Evolutionary conservation across 2,888 invertebrate species (phyloP).

Genomic region (Plebejus melissa): DNA sequence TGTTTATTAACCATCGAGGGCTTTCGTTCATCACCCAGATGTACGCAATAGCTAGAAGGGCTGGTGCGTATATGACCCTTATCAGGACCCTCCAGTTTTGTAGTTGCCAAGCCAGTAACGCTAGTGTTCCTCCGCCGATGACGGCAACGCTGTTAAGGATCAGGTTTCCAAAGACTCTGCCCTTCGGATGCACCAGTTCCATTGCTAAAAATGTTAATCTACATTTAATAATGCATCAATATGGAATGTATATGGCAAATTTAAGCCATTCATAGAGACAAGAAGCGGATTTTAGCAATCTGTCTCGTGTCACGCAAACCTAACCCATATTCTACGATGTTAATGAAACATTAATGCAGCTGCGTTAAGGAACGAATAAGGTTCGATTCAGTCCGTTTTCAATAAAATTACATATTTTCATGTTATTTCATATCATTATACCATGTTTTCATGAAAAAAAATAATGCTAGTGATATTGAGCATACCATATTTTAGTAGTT

Average conservation of each 20-base stretch:
- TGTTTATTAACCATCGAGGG: constrained; percentile 86
- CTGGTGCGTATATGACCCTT: constrained; percentile 84
- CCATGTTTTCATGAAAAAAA: no score
- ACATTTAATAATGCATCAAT: not conserved
- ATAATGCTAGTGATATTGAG: no score
- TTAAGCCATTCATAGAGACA: not conserved
- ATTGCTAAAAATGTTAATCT: constrained; percentile 77
- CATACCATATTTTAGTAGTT: no score
- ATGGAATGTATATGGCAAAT: not conserved
- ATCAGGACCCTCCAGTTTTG: constrained; percentile 85
- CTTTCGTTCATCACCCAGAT: constrained; percentile 86
- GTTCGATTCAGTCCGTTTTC: no score
- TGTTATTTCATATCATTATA: no score
- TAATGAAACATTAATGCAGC: no score
- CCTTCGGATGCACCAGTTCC: constrained; percentile 87
- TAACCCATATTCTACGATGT: not conserved
- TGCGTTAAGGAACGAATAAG: no score
- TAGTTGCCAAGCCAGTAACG: constrained; percentile 82
- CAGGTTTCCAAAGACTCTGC: constrained; percentile 86
- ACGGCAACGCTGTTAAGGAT: constrained; percentile 85
- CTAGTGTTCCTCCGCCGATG: constrained; percentile 83
- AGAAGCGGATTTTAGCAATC: not conserved
- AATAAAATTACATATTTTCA: no score
- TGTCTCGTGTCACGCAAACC: not conserved
- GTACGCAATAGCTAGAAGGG: constrained; percentile 82